Evolutionary conservation across 1,140 invertebrate species (phyloP).

Genomic region (Drosophila funebris): DNA sequence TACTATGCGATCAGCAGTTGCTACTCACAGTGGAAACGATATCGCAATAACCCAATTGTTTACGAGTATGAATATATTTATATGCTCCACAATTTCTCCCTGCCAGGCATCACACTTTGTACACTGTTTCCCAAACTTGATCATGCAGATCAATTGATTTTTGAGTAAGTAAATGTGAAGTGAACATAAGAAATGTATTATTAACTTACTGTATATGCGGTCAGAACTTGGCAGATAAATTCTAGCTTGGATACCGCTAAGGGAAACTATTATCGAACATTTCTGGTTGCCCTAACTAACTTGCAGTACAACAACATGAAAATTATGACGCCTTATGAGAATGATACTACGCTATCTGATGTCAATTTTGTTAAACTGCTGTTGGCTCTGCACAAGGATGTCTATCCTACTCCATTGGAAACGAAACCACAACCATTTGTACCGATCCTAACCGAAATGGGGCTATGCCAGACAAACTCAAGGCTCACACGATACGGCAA

Average conservation of each 20-base stretch:
- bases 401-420: conserved; percentile 6
- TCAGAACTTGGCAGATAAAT: conserved; percentile 53
- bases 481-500: conserved; percentile 53
- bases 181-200: neutral
- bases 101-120: conserved; percentile 66
- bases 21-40: conserved; percentile 63
- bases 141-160: conserved; percentile 41
- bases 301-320: conserved; percentile 53
- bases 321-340: conserved; percentile 53
- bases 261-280: conserved; percentile 48
- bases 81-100: conserved; percentile 60
- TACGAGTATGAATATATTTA: conserved; percentile 73
- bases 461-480: conserved; percentile 66
- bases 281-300: conserved; percentile 52
- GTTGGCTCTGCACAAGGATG: conserved; percentile 20
- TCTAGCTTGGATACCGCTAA: neutral
- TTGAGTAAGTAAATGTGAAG: conserved; percentile 35
- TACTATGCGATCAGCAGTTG: conserved; percentile 67
- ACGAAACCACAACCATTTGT: conserved; percentile 2
- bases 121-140: conserved; percentile 41
- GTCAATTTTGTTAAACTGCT: conserved; percentile 52
- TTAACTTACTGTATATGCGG: neutral
- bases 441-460: conserved; percentile 65
- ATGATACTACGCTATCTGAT: conserved; percentile 48
- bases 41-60: conserved; percentile 71